Evolutionary conservation across 2,888 invertebrate genomes (phyloP).

Genomic region (Drosophila ezoana): DNA sequence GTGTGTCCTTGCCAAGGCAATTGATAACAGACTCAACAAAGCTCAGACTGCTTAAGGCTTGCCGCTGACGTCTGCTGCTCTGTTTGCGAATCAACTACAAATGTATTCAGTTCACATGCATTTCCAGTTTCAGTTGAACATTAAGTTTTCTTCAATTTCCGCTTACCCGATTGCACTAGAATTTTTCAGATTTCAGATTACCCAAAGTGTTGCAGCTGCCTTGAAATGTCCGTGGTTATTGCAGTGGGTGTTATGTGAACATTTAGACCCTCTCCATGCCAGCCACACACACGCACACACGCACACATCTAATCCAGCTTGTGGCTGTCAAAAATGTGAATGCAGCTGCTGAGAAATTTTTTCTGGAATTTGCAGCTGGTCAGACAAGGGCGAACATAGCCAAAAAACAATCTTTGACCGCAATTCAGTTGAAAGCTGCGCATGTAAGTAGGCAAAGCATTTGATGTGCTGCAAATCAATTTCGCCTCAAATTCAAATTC

Average conservation of each 20-base stretch:
- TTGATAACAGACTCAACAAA: slow-evolving; percentile 63
- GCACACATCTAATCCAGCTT: background rate
- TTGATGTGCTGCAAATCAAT: background rate
- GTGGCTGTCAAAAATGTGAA: background rate
- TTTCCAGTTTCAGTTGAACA: background rate
- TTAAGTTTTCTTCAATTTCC: slow-evolving; percentile 32
- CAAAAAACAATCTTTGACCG: slow-evolving; percentile 22
- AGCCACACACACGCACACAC: background rate
- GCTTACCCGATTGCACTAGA: slow-evolving; percentile 15
- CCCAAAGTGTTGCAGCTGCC: slow-evolving; percentile 25
- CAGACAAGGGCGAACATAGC: slow-evolving; percentile 3
- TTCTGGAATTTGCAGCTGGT: slow-evolving; percentile 10
- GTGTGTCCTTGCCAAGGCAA: slow-evolving; percentile 52
- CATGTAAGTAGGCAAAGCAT: slow-evolving; percentile 21
- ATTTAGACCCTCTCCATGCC: slow-evolving; percentile 7
- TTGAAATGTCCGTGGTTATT: slow-evolving; percentile 16
- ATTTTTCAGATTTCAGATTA: slow-evolving; percentile 11
- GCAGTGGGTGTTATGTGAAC: background rate
- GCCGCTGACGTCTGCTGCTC: background rate
- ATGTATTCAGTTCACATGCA: slow-evolving; percentile 13
- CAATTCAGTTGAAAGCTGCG: slow-evolving; percentile 11
- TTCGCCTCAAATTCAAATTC: background rate
- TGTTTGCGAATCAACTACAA: slow-evolving; percentile 24
- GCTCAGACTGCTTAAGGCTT: slow-evolving; percentile 6
- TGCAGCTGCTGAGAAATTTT: slow-evolving; percentile 3